phyloP scores from a whole-genome alignment of 37 sponge, comb jelly and placozoan genomes.

The Hormiphora californensis region DNA sequence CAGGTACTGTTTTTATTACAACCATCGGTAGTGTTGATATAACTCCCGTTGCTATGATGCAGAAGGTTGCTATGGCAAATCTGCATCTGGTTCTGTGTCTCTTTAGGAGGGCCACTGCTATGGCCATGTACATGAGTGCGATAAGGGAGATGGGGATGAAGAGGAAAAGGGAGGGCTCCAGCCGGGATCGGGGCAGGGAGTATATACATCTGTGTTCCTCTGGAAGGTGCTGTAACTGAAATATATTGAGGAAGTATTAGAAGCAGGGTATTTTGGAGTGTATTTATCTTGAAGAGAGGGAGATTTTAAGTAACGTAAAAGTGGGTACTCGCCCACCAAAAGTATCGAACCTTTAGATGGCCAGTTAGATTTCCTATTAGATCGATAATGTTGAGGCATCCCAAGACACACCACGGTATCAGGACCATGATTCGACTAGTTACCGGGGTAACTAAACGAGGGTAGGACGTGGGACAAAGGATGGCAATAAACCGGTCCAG shows the following conservation, averaged over 20 bases:
- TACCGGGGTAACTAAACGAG: background rate
- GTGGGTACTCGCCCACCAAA: too few species aligned
- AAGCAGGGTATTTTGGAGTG: background rate
- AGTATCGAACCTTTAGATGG: background rate
- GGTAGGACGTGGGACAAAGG: background rate
- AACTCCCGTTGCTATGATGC: background rate
- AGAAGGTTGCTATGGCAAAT: background rate
- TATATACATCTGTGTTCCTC: background rate
- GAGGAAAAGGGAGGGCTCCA: background rate
- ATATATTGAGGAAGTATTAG: background rate
- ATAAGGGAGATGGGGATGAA: background rate
- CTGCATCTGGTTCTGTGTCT: conserved; percentile 3
- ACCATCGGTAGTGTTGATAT: background rate
- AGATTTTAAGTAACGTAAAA: background rate
- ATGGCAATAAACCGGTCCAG: conserved; percentile 1
- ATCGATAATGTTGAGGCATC: background rate
- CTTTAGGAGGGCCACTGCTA: background rate
- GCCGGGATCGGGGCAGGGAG: background rate
- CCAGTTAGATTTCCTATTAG: background rate
- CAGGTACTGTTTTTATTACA: background rate
- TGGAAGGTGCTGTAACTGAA: background rate
- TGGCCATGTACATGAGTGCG: background rate
- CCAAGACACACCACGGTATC: background rate
- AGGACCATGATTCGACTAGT: background rate
- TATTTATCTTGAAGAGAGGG: background rate